Base-by-base conservation (phyloP, 1,140 invertebrate species). In the Lepidurus apus region DNA sequence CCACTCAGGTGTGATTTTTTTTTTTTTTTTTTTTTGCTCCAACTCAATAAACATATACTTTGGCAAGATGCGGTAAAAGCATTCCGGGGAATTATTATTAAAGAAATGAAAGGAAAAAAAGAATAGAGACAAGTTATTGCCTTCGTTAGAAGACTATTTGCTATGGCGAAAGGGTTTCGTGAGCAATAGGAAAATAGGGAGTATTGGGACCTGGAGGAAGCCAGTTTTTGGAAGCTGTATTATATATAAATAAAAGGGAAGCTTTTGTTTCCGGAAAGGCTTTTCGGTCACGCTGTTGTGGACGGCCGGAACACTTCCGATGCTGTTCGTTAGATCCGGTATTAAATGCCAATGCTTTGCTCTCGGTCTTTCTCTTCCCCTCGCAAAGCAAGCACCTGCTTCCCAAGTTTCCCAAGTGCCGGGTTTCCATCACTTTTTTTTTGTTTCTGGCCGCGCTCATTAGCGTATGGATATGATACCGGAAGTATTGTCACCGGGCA, bases 241-340 rank as follows among this genome's bases (percentile, higher is more conserved):
- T 34, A 34, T 34, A 3, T 34, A 3, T 34, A 34, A 21, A n/a
- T 65, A 9, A 65, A 65, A 65, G 53, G 13, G 53, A 65, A 17
- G 53, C 13, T 65, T 21, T 13, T 21, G 53, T 65, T 65, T 65
- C 53, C 53, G 53, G 53, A 65, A 65, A 21, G 53, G 17, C 21
- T 65, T 65, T 65, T 65, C 53, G 53, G 53, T 65, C 53, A 65
- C 53, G 53, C 53, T n/a, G 53, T 65, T 21, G 7, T 65, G 53
- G 17, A 65, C 53, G 53, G 53, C 53, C 53, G 53, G 53, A 65
- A 65, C 53, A 65, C 53, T 65, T 65, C 53, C 53, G 53, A 65
- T 65, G 17, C 53, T 65, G 53, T 65, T 65, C 17, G 53, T 65
- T 65, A 65, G 53, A 65, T 65, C 53, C 53, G 53, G 53, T 65